Percentiles rank a stretch among this genome's conserved stretches.
Evolutionary conservation across 2,797 vertebrate species (phyloP).

Genomic region (Coranthus polyacanthus): DNA sequence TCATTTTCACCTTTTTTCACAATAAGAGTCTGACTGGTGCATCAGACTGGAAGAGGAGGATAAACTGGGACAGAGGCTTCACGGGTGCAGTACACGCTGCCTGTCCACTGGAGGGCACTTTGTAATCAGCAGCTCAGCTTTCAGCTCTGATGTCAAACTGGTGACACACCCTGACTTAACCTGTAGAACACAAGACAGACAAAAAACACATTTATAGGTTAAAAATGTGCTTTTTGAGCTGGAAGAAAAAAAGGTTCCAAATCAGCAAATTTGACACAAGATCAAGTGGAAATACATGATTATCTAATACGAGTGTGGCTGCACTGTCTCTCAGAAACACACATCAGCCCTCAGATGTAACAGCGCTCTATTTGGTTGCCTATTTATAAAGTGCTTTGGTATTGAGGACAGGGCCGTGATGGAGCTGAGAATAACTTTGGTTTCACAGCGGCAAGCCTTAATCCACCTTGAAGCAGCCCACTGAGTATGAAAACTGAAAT

Average conservation of each 20-base stretch:
- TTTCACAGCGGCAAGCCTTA: conserved; percentile 60
- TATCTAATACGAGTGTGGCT: neutral
- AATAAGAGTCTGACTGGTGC: neutral
- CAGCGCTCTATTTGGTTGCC: conserved; percentile 55
- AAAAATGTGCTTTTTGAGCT: neutral
- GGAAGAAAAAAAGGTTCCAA: neutral
- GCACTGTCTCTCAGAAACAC: conserved; percentile 22
- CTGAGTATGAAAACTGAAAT: conserved; percentile 41
- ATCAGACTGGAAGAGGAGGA: too few species aligned
- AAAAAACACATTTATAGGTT: neutral
- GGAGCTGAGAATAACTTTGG: conserved; percentile 74
- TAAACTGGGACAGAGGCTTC: neutral
- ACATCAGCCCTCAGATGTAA: conserved; percentile 45
- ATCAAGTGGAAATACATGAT: neutral
- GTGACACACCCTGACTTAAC: conserved; percentile 15
- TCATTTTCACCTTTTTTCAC: neutral
- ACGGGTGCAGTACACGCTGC: neutral
- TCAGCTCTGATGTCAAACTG: neutral
- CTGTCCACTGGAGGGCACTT: conserved; percentile 52
- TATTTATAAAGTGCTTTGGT: conserved; percentile 69
- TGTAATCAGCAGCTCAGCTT: neutral
- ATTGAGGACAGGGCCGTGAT: conserved; percentile 70
- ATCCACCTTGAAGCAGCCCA: conserved; percentile 66
- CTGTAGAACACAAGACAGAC: conserved; percentile 41
- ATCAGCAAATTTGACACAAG: neutral